Conservation (phyloP, 2,888 invertebrate species). For the Drosophila falleni region DNA sequence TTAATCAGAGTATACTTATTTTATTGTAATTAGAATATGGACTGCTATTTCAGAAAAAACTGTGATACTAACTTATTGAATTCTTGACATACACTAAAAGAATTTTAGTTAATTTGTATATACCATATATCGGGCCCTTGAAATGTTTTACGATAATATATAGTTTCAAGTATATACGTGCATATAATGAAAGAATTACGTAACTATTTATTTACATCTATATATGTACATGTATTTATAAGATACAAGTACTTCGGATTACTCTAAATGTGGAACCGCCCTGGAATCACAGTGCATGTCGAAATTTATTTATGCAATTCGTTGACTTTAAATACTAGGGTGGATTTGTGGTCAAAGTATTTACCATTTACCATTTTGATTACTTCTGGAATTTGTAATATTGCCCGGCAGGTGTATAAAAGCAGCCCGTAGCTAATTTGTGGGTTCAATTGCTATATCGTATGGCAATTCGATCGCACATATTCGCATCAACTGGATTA, state of each 20-base stretch:
- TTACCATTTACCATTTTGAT: conserved; percentile 46
- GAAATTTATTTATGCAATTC: conserved; percentile 64
- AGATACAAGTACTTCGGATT: background rate
- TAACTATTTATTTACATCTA: background rate
- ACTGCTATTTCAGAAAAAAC: no score
- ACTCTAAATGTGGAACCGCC: conserved; percentile 9
- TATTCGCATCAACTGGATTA: conserved; percentile 42
- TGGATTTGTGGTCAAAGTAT: conserved; percentile 69
- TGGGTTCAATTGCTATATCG: conserved; percentile 78
- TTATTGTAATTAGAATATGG: background rate
- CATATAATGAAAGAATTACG: background rate
- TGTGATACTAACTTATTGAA: background rate
- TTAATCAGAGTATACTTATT: background rate
- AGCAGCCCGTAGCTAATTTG: conserved; percentile 35
- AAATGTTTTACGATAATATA: background rate
- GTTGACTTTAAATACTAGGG: conserved; percentile 61
- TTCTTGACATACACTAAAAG: background rate
- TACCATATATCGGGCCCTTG: conserved; percentile 1
- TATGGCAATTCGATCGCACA: conserved; percentile 78
- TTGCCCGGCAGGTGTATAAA: conserved; percentile 39
- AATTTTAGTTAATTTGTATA: background rate
- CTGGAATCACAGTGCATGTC: conserved; percentile 43
- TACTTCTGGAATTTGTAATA: conserved; percentile 74
- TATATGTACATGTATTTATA: background rate
- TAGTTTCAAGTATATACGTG: background rate